Evolutionary conservation across 2,113 vertebrate genomes (phyloP), one percentile per base, ranked within the genome.

Genomic region (Oryzias woworae): DNA sequence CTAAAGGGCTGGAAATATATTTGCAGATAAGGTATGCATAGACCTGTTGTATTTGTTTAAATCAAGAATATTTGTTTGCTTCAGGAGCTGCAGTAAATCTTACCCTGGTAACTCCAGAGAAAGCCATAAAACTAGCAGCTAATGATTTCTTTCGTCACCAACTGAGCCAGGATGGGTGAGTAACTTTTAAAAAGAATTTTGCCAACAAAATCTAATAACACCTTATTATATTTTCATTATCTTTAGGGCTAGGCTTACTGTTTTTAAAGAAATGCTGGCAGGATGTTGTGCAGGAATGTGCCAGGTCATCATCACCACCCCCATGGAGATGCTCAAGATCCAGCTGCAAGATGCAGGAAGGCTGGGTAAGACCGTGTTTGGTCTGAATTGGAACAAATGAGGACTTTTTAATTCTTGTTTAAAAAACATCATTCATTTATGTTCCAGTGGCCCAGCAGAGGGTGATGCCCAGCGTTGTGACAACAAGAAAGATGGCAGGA

Each of bases 321-420:
- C 93, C 0, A 94, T 94, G 93, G 93, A 94, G 75, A 94, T 94
- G 93, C 89, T 94, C 3, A 94, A 94, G 83, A 94, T 94, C 60
- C 93, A 94, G 86, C 65, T 94, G 49, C 93, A 94, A 75, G 93
- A 94, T 76, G 92, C 93, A 44, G 93, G 93, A 53, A 90, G 93
- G 73, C 83, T 94, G 23, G 90, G 93, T 94, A 75, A 36, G 14
- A 28, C 4, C 10, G 50, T 28, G n/a, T 23, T 1, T 4, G 31
- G 3, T 12, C 14, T 10, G 5, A 5, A 23, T 49, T 3, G 13
- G n/a, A 22, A 7, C 26, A 44, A 44, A 18, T 26, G 47, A 17
- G 4, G 4, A 20, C 12, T 53, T 53, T 8, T 16, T 8, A 23
- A 16, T 7, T 14, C 1, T 56, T 22, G 12, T 5, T 43, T 4